Percentiles rank a stretch among this genome's conserved stretches.
Conservation (phyloP, 2,888 invertebrate genomes). For the Apeira syringaria region DNA sequence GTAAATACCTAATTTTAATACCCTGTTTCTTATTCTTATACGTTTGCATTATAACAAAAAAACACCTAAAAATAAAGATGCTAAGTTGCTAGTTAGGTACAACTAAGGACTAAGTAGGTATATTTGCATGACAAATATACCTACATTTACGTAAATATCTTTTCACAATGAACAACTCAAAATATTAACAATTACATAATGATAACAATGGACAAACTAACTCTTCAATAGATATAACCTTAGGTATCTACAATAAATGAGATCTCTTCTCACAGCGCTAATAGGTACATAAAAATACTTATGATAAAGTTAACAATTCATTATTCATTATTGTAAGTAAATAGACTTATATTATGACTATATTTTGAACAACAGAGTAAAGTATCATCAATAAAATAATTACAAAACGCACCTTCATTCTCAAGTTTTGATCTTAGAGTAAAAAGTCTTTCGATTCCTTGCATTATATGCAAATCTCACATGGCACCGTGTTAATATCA, state of each 20-base stretch:
- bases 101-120: no score
- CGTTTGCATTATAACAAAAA: no score
- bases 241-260: constrained; percentile 49
- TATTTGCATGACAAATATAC: no score
- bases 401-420: constrained; percentile 10
- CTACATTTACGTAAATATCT: no score
- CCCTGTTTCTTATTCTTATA: no score
- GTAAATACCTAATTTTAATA: no score
- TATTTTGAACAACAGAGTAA: constrained; percentile 32
- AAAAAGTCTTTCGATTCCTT: constrained; percentile 3
- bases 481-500: constrained; percentile 52
- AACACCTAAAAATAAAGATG: no score
- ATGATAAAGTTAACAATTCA: constrained; percentile 27
- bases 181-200: no score
- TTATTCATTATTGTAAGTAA: constrained; percentile 14
- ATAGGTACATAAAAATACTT: constrained; percentile 39
- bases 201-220: neutral
- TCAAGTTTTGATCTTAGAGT: neutral
- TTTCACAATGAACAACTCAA: no score
- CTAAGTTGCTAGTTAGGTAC: no score
- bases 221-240: constrained; percentile 33
- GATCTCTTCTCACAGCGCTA: constrained; percentile 76
- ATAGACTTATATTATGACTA: constrained; percentile 25
- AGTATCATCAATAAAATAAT: constrained; percentile 35
- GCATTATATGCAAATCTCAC: constrained; percentile 36